These are phyloP conservation scores for Pyrgilauda ruficollis DNA, from an alignment of 2,113 vertebrate genomes.

Conservation along the genomic window DNA sequence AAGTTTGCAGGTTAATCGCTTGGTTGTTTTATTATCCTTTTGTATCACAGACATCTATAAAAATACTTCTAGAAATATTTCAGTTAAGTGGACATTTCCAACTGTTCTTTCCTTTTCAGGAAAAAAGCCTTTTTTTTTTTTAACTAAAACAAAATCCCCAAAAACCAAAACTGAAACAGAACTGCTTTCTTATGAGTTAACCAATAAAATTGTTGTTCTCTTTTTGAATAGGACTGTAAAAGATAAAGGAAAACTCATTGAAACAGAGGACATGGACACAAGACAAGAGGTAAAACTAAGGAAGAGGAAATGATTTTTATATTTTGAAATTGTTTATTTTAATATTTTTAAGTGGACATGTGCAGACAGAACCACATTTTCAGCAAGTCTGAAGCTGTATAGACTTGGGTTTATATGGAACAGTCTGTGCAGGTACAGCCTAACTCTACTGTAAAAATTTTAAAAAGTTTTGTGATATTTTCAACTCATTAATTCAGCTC, in stretches of 20 bases:
- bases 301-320: not conserved
- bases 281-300: conserved; percentile 60
- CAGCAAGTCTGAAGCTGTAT: not conserved
- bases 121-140: not conserved
- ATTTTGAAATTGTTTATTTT: not conserved
- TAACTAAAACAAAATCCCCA: not conserved
- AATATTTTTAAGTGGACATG: not conserved
- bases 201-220: not conserved
- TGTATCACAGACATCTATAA: not conserved
- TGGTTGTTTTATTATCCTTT: not conserved
- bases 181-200: not conserved
- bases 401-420: not conserved
- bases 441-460: not conserved
- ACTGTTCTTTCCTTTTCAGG: not conserved
- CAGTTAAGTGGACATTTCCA: not conserved
- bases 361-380: not conserved
- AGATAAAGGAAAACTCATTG: conserved; percentile 2
- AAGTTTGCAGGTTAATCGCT: not conserved
- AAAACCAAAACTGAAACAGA: not conserved
- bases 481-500: not conserved
- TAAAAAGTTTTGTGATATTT: not conserved
- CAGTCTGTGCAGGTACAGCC: not conserved
- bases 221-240: not conserved
- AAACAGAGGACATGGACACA: not conserved
- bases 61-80: not conserved